Evolutionary conservation across 2,113 vertebrate species (phyloP), one percentile per base, ranked within the genome.

Genomic region (Triplophysa dalaica): DNA sequence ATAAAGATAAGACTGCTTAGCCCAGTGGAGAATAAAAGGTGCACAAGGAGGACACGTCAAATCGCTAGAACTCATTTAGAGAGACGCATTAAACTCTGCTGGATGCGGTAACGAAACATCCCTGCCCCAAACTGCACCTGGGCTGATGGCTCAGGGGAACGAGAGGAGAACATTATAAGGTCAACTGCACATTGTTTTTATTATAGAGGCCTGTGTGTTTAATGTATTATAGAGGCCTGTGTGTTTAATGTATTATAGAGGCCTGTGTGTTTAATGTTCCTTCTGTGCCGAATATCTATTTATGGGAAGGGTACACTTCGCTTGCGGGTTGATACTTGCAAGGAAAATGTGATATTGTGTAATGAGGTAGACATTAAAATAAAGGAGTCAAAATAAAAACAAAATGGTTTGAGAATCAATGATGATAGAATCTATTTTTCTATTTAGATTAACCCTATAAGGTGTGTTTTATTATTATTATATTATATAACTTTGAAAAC

Each of bases 1-100:
- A 85, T 85, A 83, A 83, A 85, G 81, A 83, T 83, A 68, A 83
- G 74, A 83, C 70, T 83, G 81, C 76, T 83, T 81, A 70, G 73
- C 81, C 81, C 75, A 83, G 78, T 4, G 66, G 78, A 83, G 69
- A 70, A 83, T 78, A 83, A 70, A 78, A 65, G 69, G 80, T 70
- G 66, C 64, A 78, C 75, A 24, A 75, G 58, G 61, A 60, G 68
- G 50, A 83, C 77, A 81, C 60, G 43, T 81, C 73, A 73, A 80
- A 78, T 80, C 69, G 52, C 61, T 75, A 78, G 62, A 66, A 60
- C 64, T 84, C 75, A 70, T 84, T 84, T 84, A 81, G 62, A 79
- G 76, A 78, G 38, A 14, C 11, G 9, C 65, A 70, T 75, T 81
- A 81, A 63, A 77, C 56, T 72, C 74, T 52, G 50, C 48, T 48